Conservation (phyloP, 1,140 invertebrate genomes). For the Drosophila murphyi region DNA sequence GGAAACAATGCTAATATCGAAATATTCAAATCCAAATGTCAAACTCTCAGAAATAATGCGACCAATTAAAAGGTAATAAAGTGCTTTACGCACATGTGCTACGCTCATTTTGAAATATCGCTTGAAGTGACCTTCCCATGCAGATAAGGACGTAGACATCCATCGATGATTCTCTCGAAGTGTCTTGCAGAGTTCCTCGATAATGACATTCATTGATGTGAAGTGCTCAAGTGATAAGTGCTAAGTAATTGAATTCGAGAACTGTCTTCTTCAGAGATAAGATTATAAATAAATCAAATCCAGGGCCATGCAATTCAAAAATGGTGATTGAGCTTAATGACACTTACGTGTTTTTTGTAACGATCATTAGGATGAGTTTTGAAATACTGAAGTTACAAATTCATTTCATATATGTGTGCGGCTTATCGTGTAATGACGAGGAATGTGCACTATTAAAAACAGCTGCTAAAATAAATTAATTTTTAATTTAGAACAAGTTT, state of each 20-base stretch:
- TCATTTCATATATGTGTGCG: too few species aligned
- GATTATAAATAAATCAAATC: conserved; percentile 34
- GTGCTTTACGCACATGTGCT: neutral
- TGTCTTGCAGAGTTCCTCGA: neutral
- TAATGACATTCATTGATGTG: conserved; percentile 7
- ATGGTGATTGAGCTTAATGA: neutral
- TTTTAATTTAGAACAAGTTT: too few species aligned
- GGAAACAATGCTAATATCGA: neutral
- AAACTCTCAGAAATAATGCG: neutral
- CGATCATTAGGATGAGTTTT: too few species aligned
- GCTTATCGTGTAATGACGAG: too few species aligned
- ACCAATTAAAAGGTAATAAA: neutral
- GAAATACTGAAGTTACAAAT: too few species aligned
- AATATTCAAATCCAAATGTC: too few species aligned
- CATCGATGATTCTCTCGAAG: neutral
- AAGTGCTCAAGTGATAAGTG: conserved; percentile 8
- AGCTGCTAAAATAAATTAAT: too few species aligned
- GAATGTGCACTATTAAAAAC: too few species aligned
- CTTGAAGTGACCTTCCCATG: conserved; percentile 2
- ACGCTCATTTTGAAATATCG: neutral
- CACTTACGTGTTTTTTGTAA: too few species aligned
- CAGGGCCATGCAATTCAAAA: neutral
- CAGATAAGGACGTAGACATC: neutral
- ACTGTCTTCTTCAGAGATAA: conserved; percentile 30
- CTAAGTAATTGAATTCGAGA: neutral